These are phyloP conservation scores for Pocota personata DNA, from an alignment of 2,888 invertebrate genomes.

Conservation along the genomic window DNA sequence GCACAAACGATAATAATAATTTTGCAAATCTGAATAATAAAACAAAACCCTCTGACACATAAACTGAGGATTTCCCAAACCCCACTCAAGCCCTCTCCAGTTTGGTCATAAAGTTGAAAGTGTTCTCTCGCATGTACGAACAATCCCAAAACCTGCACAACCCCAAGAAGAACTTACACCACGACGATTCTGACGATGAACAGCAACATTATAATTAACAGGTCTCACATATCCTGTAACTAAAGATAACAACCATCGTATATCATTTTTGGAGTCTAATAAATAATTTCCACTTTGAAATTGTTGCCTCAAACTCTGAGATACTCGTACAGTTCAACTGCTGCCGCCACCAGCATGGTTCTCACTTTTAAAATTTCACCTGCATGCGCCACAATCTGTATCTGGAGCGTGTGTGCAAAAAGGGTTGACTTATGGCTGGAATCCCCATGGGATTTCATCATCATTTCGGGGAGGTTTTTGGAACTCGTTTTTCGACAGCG, in stretches of 20 bases:
- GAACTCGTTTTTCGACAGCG: slow-evolving; percentile 26
- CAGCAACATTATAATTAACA: slow-evolving; percentile 61
- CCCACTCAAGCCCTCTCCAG: not conserved
- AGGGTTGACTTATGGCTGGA: slow-evolving; percentile 44
- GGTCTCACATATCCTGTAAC: slow-evolving; percentile 70
- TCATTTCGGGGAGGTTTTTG: slow-evolving; percentile 14
- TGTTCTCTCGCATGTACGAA: not conserved
- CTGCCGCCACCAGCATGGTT: not conserved
- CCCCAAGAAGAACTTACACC: not conserved
- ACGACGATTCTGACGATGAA: not conserved
- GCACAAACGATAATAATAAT: slow-evolving; percentile 38
- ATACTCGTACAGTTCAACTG: not conserved
- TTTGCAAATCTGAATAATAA: slow-evolving; percentile 57
- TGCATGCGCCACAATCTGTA: not conserved
- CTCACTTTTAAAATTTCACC: slow-evolving; percentile 34
- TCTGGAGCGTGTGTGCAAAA: not conserved
- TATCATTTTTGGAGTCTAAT: slow-evolving; percentile 65
- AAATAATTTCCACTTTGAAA: slow-evolving; percentile 64
- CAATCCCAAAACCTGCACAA: no score
- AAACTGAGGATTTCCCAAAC: slow-evolving; percentile 19
- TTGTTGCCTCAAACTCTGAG: slow-evolving; percentile 29
- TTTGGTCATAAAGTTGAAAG: slow-evolving; percentile 6
- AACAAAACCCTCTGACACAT: slow-evolving; percentile 26
- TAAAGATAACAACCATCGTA: slow-evolving; percentile 67
- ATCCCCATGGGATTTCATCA: slow-evolving; percentile 45